Conservation (phyloP, 2,113 vertebrate genomes). For the Pseudopodoces humilis region DNA sequence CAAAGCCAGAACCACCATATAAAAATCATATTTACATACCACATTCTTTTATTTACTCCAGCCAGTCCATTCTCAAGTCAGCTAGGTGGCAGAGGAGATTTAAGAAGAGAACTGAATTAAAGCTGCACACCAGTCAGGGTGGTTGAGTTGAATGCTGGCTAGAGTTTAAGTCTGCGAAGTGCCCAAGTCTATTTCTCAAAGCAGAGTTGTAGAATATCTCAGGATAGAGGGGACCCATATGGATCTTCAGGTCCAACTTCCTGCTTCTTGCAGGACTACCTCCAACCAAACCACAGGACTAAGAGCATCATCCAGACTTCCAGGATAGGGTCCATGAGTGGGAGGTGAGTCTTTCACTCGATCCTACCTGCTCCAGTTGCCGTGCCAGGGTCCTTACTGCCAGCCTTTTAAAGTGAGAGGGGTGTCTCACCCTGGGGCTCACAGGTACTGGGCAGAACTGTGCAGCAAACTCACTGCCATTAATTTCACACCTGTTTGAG, state of each 20-base stretch:
- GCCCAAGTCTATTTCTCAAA: neutral
- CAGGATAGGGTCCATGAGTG: neutral
- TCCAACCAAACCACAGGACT: neutral
- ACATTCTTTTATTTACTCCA: neutral
- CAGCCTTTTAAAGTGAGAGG: conserved; percentile 47
- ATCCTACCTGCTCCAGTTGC: neutral
- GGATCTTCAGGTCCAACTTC: neutral
- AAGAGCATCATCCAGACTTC: neutral
- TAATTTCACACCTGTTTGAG: conserved; percentile 23
- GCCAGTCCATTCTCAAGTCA: neutral
- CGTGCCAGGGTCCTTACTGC: neutral
- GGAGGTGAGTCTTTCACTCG: neutral
- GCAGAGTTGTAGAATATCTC: neutral
- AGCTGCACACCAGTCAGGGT: rapidly evolving
- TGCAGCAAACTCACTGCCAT: neutral
- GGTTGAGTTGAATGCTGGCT: neutral
- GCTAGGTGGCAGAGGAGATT: neutral
- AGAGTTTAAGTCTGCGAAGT: neutral
- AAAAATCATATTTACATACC: neutral
- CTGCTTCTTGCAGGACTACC: neutral
- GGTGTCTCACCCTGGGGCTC: conserved; percentile 1
- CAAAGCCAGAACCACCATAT: neutral
- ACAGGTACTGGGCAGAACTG: neutral
- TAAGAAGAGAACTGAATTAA: neutral
- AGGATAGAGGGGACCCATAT: neutral